Base-by-base conservation (phyloP, 1,140 invertebrate species). In the Cylas formicarius region DNA sequence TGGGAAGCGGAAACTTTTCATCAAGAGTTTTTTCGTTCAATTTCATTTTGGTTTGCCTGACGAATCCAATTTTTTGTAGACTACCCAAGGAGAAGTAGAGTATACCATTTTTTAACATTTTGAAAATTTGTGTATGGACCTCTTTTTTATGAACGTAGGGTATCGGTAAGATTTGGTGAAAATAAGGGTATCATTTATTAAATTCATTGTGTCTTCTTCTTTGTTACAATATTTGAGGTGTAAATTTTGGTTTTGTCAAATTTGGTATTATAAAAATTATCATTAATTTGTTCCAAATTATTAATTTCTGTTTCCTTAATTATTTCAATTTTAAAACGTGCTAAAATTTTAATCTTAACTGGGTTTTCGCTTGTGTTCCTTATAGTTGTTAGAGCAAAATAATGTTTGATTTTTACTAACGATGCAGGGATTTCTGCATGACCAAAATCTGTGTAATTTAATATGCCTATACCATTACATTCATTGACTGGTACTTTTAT, bases 1-100 rank as follows among this genome's bases (percentile, higher is more conserved):
- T n/a, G n/a, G n/a, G n/a, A n/a, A n/a, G n/a, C n/a, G n/a, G n/a
- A n/a, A n/a, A n/a, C n/a, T n/a, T n/a, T n/a, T n/a, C n/a, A n/a
- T n/a, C n/a, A n/a, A n/a, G n/a, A n/a, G n/a, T n/a, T n/a, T n/a
- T n/a, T n/a, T n/a, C n/a, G n/a, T n/a, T n/a, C n/a, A n/a, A n/a
- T n/a, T n/a, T 65, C 29, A 62, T 27, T 37, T 61, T 70, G 50
- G 66, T 67, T n/a, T 63, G 50, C n/a, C n/a, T n/a, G 11, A 66
- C 59, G 7, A 69, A 23, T 45, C 66, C 22, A 33, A 3, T 17
- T 40, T 8, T 13, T 10, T 32, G 56, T 60, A 7, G 58, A 51
- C n/a, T n/a, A n/a, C n/a, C 63, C 65, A 72, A n/a, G 64, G 50
- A 41, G 58, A 60, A 5, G 47, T 48, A 1, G 57, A 58, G 4